Conservation (phyloP, 1,140 invertebrate genomes). For the Capitella teleta region DNA sequence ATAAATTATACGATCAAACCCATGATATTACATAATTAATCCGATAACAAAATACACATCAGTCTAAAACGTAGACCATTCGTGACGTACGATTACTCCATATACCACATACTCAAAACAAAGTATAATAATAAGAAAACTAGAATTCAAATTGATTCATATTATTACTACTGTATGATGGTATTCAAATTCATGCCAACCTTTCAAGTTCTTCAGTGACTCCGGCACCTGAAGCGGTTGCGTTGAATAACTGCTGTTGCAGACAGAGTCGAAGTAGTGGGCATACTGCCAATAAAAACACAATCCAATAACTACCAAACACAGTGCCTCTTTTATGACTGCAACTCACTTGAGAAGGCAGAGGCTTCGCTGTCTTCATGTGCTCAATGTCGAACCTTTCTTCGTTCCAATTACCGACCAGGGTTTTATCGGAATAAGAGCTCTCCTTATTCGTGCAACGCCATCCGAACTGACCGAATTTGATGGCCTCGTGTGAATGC, state of each 20-base stretch:
- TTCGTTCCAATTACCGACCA: constrained; percentile 33
- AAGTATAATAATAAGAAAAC: no score
- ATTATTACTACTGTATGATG: no score
- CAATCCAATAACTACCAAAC: no score
- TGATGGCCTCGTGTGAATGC: constrained; percentile 19
- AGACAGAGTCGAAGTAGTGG: constrained; percentile 29
- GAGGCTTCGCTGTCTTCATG: constrained; percentile 16
- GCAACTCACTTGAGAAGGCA: constrained; percentile 25
- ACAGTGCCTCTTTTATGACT: no score
- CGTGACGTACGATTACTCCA: no score
- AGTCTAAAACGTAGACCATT: no score
- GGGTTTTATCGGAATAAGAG: constrained; percentile 17
- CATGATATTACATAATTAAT: no score
- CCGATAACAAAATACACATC: no score
- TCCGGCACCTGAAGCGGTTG: constrained; percentile 20
- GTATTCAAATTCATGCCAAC: no score
- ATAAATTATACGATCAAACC: no score
- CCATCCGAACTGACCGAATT: constrained; percentile 29
- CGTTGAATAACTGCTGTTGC: constrained; percentile 20
- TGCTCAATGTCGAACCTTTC: constrained; percentile 23
- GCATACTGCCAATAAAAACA: constrained; percentile 20
- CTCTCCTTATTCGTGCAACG: constrained; percentile 28
- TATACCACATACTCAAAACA: no score
- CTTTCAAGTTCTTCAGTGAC: constrained; percentile 25
- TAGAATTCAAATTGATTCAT: no score